Percentiles rank a stretch among this genome's conserved stretches.
Evolutionary conservation across 2,797 vertebrate genomes (phyloP).

Genomic region (Acestrorhynchus altus): DNA sequence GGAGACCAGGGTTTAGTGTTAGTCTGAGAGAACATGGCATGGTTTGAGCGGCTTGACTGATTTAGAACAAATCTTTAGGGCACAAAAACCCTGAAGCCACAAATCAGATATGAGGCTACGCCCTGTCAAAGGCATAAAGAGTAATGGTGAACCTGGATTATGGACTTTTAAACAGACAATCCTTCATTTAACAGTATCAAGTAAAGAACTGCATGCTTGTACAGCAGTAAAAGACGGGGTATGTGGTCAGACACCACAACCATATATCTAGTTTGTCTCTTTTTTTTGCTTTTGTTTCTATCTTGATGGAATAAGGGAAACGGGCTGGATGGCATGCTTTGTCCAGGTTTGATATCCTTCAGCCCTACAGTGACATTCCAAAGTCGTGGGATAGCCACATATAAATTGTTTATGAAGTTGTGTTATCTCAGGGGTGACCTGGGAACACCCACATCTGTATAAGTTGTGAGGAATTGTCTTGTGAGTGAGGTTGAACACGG

Average conservation of each 20-base stretch:
- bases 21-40: conserved; percentile 55
- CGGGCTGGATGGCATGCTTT: not conserved
- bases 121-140: conserved; percentile 31
- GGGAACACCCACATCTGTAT: too few species aligned
- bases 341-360: not conserved
- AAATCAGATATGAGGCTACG: conserved; percentile 30
- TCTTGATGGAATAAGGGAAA: not conserved
- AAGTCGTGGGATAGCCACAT: too few species aligned
- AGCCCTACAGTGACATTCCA: too few species aligned
- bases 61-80: conserved; percentile 67
- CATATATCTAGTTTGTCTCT: not conserved
- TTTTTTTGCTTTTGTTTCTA: conserved; percentile 40
- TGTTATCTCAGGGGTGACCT: too few species aligned
- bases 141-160: not conserved
- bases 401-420: too few species aligned
- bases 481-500: too few species aligned
- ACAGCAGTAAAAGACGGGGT: conserved; percentile 30
- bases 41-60: conserved; percentile 65
- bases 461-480: too few species aligned
- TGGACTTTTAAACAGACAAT: not conserved
- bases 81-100: conserved; percentile 40
- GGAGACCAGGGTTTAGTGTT: conserved; percentile 37
- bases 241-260: conserved; percentile 1
- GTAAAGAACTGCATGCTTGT: not conserved
- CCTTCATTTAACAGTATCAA: not conserved